Evolutionary conservation across 2,888 invertebrate species (phyloP), one percentile per base, ranked within the genome.

Genomic region (Caenorhabditis plicata): DNA sequence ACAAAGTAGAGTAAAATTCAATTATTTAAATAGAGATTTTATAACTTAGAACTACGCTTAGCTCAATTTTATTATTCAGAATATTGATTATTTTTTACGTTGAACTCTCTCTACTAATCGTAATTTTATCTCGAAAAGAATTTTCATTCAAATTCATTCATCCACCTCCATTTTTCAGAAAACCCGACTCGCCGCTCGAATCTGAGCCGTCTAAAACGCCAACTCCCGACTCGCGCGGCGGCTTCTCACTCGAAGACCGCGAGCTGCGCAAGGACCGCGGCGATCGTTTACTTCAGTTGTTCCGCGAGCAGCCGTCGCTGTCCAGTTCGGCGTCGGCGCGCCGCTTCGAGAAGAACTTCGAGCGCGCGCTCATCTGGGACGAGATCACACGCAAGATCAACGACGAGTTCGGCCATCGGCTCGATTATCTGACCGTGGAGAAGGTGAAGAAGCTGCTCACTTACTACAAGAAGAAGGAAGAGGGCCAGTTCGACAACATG

Each of bases 401-500:
- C 20, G 39, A 57, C 4, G 45, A 43, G 11, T 67, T 61, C 35
- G 56, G 50, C 3, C 36, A 43, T 3, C 29, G 22, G 22, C 26
- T 65, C 29, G 54, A 62, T 25, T 32, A 39, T 23, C 43, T 61
- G 27, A 41, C 53, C 5, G 36, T 53, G 5, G 49, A 49, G 7
- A 48, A 54, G 29, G 54, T 50, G 32, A 51, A 57, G 20, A 66
- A 66, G 39, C 40, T 62, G 11, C 39, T 56, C 19, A 61, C 62
- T 17, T 66, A 66, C 38, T 66, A 56, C 31, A 61, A 61, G 31
- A 61, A 61, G 33, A 61, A 61, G 26, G 60, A 61, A 15, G 60
- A 61, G 19, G 60, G 60, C 5, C 49, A 46, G 25, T 61, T 54
- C 23, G 60, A 61, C 27, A 61, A 50, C 32, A 42, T 56, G 47